phyloP scores from a whole-genome alignment of 1,140 invertebrate genomes.

The Harpegnathos saltator region DNA sequence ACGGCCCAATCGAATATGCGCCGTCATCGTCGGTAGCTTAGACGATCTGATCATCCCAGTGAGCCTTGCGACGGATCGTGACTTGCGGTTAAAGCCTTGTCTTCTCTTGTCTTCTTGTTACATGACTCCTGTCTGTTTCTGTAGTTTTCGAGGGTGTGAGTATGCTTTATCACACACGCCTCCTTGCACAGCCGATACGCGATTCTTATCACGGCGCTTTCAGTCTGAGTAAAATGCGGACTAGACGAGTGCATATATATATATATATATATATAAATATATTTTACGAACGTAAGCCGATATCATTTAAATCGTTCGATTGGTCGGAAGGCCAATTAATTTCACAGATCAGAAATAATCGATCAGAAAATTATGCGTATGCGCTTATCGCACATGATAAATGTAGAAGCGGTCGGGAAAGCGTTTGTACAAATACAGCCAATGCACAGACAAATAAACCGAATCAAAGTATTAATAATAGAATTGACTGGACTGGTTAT shows the following conservation, averaged over 20 bases:
- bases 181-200: constrained; percentile 77
- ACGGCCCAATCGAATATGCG: constrained; percentile 65
- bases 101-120: constrained; percentile 72
- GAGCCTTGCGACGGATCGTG: constrained; percentile 66
- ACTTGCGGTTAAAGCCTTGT: constrained; percentile 70
- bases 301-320: constrained; percentile 1
- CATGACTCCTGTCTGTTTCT: constrained; percentile 73
- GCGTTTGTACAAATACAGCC: not conserved
- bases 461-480: not conserved
- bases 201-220: constrained; percentile 75
- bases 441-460: not conserved
- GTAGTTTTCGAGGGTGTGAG: constrained; percentile 72
- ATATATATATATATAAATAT: too few species aligned
- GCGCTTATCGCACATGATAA: not conserved
- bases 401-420: not conserved
- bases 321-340: constrained; percentile 1
- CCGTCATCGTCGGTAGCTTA: constrained; percentile 79
- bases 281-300: not conserved
- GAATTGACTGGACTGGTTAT: too few species aligned
- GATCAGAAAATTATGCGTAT: not conserved
- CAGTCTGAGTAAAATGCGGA: constrained; percentile 7
- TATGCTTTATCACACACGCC: constrained; percentile 68
- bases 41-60: constrained; percentile 49
- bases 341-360: too few species aligned
- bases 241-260: constrained; percentile 1